Evolutionary conservation across 2,797 vertebrate species (phyloP).

Genomic region (Ambastaia sidthimunki): DNA sequence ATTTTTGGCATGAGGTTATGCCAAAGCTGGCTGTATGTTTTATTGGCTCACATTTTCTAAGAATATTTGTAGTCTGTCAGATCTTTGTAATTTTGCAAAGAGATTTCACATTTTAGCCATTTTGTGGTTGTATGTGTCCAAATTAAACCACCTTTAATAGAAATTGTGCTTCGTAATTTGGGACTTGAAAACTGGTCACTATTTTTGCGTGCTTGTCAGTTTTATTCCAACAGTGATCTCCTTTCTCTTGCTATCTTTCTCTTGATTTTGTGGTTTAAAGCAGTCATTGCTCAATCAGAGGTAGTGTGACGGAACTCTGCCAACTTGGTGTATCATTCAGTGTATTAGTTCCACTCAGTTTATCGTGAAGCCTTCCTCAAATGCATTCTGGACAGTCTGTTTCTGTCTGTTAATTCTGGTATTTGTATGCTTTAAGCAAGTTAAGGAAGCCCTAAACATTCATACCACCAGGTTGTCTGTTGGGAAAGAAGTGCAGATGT

Average conservation of each 20-base stretch:
- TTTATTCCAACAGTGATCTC: slow-evolving; percentile 7
- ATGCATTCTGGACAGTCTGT: slow-evolving; percentile 52
- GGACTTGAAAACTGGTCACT: slow-evolving; percentile 26
- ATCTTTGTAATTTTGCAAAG: slow-evolving; percentile 13
- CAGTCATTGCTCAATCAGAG: neutral
- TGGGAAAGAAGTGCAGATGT: neutral
- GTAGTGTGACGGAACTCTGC: slow-evolving; percentile 42
- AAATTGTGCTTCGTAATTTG: slow-evolving; percentile 15
- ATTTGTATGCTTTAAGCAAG: slow-evolving; percentile 44
- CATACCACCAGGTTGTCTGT: neutral
- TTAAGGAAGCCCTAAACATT: neutral
- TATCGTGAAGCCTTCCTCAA: slow-evolving; percentile 48
- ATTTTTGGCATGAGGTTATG: slow-evolving; percentile 63
- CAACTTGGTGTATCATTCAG: slow-evolving; percentile 20
- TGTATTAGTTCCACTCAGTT: slow-evolving; percentile 42
- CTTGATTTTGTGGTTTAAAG: slow-evolving; percentile 8
- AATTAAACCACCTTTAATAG: slow-evolving; percentile 39
- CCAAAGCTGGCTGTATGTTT: slow-evolving; percentile 62
- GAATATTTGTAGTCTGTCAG: slow-evolving; percentile 40
- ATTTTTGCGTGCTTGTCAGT: slow-evolving; percentile 5
- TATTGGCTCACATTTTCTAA: slow-evolving; percentile 49
- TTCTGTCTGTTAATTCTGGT: slow-evolving; percentile 41
- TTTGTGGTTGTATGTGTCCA: slow-evolving; percentile 43
- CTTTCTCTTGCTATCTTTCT: neutral
- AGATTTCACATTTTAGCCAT: slow-evolving; percentile 38